Conservation (phyloP, 2,888 invertebrate species). For the Yponomeuta plumbellus region DNA sequence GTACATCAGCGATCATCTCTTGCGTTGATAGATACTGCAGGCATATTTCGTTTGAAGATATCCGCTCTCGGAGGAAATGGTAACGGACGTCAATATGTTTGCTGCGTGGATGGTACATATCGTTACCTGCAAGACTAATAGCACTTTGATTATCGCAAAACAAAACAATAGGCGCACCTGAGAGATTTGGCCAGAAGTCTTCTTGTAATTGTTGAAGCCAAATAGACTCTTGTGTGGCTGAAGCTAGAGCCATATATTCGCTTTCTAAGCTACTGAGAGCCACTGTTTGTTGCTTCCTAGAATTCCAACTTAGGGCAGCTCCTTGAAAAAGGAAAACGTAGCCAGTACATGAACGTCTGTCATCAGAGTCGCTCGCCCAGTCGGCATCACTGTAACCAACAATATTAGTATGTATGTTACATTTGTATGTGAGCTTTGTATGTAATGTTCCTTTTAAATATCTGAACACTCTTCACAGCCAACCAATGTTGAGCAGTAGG, state of each 20-base stretch:
- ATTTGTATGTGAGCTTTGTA: constrained; percentile 19
- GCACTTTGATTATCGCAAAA: constrained; percentile 29
- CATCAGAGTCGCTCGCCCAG: constrained; percentile 26
- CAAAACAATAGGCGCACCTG: constrained; percentile 22
- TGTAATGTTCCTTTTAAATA: constrained; percentile 26
- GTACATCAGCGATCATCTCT: constrained; percentile 3
- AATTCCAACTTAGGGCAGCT: constrained; percentile 2
- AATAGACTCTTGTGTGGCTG: constrained; percentile 22
- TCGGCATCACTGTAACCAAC: constrained; percentile 29
- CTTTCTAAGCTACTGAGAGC: constrained; percentile 17
- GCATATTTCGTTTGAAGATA: background rate
- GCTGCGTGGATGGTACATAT: constrained; percentile 24
- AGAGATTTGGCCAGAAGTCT: constrained; percentile 20
- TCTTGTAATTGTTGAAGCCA: constrained; percentile 25
- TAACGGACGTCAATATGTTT: constrained; percentile 25
- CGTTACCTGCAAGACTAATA: constrained; percentile 27
- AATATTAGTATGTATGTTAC: constrained; percentile 21
- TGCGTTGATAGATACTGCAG: background rate
- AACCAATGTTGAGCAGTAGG: constrained; percentile 18
- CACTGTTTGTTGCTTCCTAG: constrained; percentile 5
- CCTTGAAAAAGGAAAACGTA: constrained; percentile 10
- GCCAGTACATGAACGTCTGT: constrained; percentile 21
- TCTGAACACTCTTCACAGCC: constrained; percentile 24
- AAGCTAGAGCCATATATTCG: constrained; percentile 13
- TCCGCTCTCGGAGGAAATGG: constrained; percentile 6